These are phyloP conservation scores for Mirza zaza DNA, from an alignment of 2,113 vertebrate genomes.

Conservation along the genomic window DNA sequence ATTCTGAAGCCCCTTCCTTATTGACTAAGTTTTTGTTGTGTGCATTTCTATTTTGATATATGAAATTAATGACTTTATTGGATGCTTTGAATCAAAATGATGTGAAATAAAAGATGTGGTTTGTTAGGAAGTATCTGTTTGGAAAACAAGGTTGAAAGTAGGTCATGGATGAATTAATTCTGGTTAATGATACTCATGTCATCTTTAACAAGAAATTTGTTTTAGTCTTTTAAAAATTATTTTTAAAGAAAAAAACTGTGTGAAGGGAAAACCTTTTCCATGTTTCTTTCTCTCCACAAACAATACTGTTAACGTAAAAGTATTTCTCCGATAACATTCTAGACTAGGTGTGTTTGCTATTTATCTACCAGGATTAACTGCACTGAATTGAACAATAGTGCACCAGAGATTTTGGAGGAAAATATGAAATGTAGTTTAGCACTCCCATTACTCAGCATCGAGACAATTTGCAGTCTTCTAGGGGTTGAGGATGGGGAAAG, in stretches of 20 bases:
- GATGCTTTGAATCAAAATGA: neutral
- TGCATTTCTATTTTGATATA: neutral
- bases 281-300: neutral
- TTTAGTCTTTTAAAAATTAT: neutral
- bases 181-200: too few species aligned
- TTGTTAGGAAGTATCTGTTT: neutral
- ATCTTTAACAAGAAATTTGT: neutral
- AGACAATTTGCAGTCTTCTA: neutral
- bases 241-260: neutral
- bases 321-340: too few species aligned
- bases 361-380: fast-evolving
- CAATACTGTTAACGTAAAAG: fast-evolving
- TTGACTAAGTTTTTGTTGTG: neutral
- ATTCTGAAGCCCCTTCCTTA: neutral
- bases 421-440: fast-evolving
- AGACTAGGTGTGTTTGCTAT: fast-evolving
- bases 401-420: neutral
- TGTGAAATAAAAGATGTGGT: fast-evolving
- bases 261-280: neutral
- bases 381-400: fast-evolving
- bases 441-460: too few species aligned
- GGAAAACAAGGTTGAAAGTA: neutral
- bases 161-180: neutral
- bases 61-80: neutral
- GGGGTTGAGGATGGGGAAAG: neutral